phyloP scores from a whole-genome alignment of 1,140 invertebrate species.

The Dendroctonus valens region DNA sequence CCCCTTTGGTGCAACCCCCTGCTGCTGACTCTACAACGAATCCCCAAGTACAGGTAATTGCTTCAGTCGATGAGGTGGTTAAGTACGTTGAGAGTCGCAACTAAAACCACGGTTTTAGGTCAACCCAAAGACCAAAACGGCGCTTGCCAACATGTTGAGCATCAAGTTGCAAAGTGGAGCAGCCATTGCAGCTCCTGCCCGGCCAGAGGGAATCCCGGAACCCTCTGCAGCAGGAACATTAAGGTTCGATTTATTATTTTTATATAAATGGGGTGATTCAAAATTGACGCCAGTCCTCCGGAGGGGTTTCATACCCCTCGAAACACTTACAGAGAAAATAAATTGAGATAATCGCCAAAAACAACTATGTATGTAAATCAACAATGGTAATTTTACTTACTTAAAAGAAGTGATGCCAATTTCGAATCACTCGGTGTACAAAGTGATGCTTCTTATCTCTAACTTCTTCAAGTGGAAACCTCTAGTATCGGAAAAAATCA shows the following conservation, averaged over 20 bases:
- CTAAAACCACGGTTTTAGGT: slow-evolving; percentile 44
- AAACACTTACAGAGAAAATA: no score
- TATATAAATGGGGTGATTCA: no score
- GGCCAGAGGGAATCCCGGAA: slow-evolving; percentile 52
- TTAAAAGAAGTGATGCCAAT: no score
- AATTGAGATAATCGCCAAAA: no score
- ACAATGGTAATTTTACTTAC: no score
- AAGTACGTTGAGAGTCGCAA: neutral
- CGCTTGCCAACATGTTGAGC: slow-evolving; percentile 90
- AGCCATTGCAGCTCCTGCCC: slow-evolving; percentile 37
- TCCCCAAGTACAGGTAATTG: slow-evolving; percentile 44
- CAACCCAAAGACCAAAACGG: slow-evolving; percentile 92
- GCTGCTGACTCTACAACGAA: slow-evolving; percentile 41
- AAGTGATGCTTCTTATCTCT: no score
- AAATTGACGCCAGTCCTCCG: no score
- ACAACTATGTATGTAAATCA: no score
- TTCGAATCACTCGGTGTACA: no score
- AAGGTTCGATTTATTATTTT: slow-evolving; percentile 45
- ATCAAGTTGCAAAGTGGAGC: slow-evolving; percentile 66
- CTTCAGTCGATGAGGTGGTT: slow-evolving; percentile 49
- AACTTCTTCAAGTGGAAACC: no score
- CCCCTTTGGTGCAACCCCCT: slow-evolving; percentile 38
- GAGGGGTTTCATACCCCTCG: no score
- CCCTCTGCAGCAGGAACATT: slow-evolving; percentile 71
- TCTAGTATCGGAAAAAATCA: no score